phyloP scores from a whole-genome alignment of 1,140 invertebrate genomes.

The Daktulosphaira vitifoliae region DNA sequence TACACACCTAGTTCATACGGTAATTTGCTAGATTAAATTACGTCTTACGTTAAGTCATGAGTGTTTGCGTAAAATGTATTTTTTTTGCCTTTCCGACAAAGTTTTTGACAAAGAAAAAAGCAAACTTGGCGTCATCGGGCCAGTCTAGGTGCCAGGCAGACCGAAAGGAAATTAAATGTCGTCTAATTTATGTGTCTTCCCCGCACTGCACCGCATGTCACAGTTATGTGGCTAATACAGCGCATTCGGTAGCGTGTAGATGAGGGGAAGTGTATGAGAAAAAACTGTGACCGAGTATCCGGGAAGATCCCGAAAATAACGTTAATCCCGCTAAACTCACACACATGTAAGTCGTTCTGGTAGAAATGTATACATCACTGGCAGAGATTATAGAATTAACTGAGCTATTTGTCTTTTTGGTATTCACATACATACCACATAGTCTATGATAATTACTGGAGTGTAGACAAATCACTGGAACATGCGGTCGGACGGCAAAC shows the following conservation, averaged over 20 bases:
- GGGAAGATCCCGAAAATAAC: constrained; percentile 16
- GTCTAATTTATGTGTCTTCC: constrained; percentile 21
- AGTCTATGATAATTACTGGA: background rate
- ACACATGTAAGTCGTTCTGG: constrained; percentile 15
- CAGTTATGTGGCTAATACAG: too few relatives aligned
- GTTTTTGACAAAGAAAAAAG: background rate
- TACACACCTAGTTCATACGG: background rate
- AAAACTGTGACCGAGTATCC: background rate
- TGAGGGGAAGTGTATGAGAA: background rate
- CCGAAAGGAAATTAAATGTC: constrained; percentile 19
- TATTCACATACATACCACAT: background rate
- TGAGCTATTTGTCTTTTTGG: constrained; percentile 9
- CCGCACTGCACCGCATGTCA: background rate
- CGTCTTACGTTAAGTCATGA: background rate
- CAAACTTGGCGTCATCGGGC: background rate
- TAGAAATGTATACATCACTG: too few relatives aligned
- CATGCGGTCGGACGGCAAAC: background rate
- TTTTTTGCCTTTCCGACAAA: constrained; percentile 1
- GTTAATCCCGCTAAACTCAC: constrained; percentile 13
- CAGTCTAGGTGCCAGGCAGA: constrained; percentile 1
- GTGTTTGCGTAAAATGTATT: background rate
- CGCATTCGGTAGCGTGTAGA: background rate
- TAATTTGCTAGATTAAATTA: constrained; percentile 22
- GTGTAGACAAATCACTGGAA: constrained; percentile 22
- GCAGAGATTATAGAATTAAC: constrained; percentile 14